These are phyloP conservation scores for Pteronotus mesoamericanus DNA, from an alignment of 2,797 vertebrate species.

Conservation along the genomic window DNA sequence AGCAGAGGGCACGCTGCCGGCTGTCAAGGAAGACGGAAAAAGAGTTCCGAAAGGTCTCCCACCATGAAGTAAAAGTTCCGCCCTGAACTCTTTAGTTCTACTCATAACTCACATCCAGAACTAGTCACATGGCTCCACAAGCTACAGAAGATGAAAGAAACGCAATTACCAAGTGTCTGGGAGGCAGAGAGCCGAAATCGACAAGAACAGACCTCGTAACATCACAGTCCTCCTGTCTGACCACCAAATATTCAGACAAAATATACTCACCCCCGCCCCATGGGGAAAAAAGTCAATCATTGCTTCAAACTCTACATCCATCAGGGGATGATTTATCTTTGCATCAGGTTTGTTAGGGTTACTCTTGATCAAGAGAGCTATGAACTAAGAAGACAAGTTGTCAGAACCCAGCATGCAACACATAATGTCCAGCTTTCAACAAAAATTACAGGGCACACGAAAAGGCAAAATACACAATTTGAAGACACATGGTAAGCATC, in stretches of 20 bases:
- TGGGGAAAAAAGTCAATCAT: neutral
- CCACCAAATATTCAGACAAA: neutral
- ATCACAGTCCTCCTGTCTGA: neutral
- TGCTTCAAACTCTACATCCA: neutral
- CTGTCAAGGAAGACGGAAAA: neutral
- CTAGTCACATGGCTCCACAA: neutral
- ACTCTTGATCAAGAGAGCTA: neutral
- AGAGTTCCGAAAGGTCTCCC: neutral
- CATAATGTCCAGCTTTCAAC: neutral
- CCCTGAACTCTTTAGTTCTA: neutral
- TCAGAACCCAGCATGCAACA: neutral
- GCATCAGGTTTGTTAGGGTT: neutral
- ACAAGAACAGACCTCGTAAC: neutral
- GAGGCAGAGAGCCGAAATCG: neutral
- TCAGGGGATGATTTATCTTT: neutral
- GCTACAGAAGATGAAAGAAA: neutral
- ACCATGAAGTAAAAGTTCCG: neutral
- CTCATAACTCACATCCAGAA: neutral
- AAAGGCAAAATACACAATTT: neutral
- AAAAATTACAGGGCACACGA: neutral
- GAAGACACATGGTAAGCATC: neutral
- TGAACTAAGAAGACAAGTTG: neutral
- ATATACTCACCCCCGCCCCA: neutral
- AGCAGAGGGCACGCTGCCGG: neutral
- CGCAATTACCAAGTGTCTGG: neutral